phyloP scores from a whole-genome alignment of 2,888 invertebrate genomes.

The Acronicta leporina region DNA sequence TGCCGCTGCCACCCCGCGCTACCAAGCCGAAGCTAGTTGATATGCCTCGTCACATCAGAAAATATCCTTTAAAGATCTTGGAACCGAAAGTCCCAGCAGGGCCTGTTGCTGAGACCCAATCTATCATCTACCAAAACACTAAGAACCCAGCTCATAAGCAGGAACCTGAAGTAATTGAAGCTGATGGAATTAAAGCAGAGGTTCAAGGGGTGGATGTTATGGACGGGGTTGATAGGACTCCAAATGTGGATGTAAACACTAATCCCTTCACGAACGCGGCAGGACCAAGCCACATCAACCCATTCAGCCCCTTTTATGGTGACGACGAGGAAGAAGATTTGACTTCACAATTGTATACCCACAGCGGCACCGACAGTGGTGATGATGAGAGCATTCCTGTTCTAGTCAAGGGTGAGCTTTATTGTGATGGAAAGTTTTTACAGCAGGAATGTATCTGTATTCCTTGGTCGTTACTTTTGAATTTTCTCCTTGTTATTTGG shows the following conservation, averaged over 20 bases:
- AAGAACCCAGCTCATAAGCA: constrained; percentile 10
- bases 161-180: background rate
- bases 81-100: constrained; percentile 17
- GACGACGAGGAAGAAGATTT: constrained; percentile 15
- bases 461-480: background rate
- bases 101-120: constrained; percentile 1
- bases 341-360: constrained; percentile 2
- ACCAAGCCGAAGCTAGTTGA: constrained; percentile 77
- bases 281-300: constrained; percentile 62
- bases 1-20: constrained; percentile 78
- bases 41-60: constrained; percentile 78
- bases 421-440: no score
- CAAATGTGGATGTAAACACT: constrained; percentile 56
- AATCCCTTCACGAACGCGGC: constrained; percentile 70
- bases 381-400: constrained; percentile 58
- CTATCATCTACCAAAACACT: constrained; percentile 77
- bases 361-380: constrained; percentile 18
- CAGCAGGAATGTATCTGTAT: no score
- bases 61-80: constrained; percentile 74
- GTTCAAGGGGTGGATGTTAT: constrained; percentile 63
- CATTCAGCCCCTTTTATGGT: constrained; percentile 54
- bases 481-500: background rate
- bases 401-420: constrained; percentile 70
- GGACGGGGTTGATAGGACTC: constrained; percentile 59
- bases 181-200: background rate